These are phyloP conservation scores for Cerceris ruficornis DNA, from an alignment of 2,888 invertebrate genomes.

Conservation along the genomic window DNA sequence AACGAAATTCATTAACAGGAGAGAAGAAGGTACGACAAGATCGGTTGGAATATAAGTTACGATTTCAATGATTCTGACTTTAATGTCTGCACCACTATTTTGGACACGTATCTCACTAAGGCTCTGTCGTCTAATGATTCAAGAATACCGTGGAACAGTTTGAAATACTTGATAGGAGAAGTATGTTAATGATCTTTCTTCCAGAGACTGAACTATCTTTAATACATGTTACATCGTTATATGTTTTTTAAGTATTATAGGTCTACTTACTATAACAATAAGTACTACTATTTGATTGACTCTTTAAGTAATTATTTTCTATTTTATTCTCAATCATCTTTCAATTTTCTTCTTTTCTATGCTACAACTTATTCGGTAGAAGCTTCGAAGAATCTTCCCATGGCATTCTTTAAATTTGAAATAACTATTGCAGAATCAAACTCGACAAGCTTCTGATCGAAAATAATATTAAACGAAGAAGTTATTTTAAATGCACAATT, in stretches of 20 bases:
- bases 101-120: conserved; percentile 92
- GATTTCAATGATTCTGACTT: conserved; percentile 98
- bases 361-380: too few species aligned
- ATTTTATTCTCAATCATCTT: too few species aligned
- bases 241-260: too few species aligned
- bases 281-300: not conserved
- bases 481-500: too few species aligned
- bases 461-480: too few species aligned
- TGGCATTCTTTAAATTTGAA: too few species aligned
- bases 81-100: conserved; percentile 92
- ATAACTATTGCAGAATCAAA: too few species aligned
- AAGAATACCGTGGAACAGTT: conserved; percentile 93
- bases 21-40: conserved; percentile 95
- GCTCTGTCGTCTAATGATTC: conserved; percentile 84
- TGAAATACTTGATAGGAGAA: conserved; percentile 96
- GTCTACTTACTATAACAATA: too few species aligned
- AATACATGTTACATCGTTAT: not conserved
- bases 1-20: conserved; percentile 82
- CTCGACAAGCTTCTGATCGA: too few species aligned
- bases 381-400: too few species aligned
- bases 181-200: conserved; percentile 81
- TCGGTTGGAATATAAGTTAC: conserved; percentile 97
- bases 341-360: too few species aligned
- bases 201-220: not conserved
- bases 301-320: too few species aligned